phyloP scores from a whole-genome alignment of 2,888 invertebrate species.

The Clistopyga incitator region DNA sequence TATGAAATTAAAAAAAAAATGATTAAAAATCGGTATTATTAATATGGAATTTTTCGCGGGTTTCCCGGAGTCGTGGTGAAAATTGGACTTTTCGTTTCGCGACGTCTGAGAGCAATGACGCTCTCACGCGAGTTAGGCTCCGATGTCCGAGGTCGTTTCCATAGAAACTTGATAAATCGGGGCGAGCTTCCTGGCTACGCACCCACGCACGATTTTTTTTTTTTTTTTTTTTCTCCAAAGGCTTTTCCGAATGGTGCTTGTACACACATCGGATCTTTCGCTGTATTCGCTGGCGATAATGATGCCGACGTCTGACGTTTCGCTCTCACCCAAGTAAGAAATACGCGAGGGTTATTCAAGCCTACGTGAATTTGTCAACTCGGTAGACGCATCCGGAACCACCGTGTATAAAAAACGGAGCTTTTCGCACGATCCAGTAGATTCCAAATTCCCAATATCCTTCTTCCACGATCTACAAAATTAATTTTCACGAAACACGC shows the following conservation, averaged over 20 bases:
- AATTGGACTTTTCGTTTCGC: too few species aligned
- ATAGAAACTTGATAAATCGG: conserved; percentile 54
- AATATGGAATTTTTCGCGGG: neutral
- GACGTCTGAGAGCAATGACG: neutral
- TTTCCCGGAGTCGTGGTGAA: too few species aligned
- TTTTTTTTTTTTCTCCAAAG: conserved; percentile 1
- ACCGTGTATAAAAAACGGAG: neutral
- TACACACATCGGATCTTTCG: conserved; percentile 15
- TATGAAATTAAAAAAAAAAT: too few species aligned
- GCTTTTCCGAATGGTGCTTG: neutral
- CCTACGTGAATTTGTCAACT: conserved; percentile 2
- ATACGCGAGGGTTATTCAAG: neutral
- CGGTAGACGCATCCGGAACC: neutral
- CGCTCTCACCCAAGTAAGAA: neutral
- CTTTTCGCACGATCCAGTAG: neutral
- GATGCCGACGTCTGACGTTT: neutral
- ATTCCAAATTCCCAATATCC: too few species aligned
- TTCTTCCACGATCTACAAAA: neutral
- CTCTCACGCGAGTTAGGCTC: conserved; percentile 1
- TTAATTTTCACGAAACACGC: too few species aligned
- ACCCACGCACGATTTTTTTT: conserved; percentile 28
- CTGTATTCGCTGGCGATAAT: conserved; percentile 4
- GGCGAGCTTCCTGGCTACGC: conserved; percentile 26
- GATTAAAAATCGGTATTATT: too few species aligned
- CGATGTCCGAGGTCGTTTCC: conserved; percentile 57